phyloP scores from a whole-genome alignment of 2,113 vertebrate genomes.

The Callospermophilus lateralis region DNA sequence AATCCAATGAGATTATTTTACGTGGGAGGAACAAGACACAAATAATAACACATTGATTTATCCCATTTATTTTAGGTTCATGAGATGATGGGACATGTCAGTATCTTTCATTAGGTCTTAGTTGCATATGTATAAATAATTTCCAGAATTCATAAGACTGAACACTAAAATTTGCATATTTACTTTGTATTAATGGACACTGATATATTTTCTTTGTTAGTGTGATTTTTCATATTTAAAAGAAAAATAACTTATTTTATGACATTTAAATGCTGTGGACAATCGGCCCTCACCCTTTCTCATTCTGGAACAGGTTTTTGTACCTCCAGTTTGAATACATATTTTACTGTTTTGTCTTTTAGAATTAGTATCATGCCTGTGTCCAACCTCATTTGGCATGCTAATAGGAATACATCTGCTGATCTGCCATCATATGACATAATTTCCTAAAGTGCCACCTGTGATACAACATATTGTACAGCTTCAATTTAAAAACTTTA shows the following conservation, averaged over 20 bases:
- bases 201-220: background rate
- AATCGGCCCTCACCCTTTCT: background rate
- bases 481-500: constrained; percentile 67
- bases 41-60: background rate
- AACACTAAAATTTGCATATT: background rate
- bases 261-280: background rate
- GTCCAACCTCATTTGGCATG: constrained; percentile 17
- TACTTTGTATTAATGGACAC: background rate
- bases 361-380: background rate
- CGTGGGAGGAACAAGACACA: background rate
- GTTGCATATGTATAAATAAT: background rate
- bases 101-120: background rate
- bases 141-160: background rate
- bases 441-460: constrained; percentile 74
- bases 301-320: background rate
- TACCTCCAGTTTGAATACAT: background rate
- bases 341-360: background rate
- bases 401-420: constrained; percentile 52
- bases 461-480: constrained; percentile 68
- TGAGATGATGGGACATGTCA: background rate
- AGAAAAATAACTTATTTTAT: background rate
- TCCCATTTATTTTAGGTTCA: background rate
- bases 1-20: background rate
- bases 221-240: background rate
- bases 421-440: constrained; percentile 62